Conservation (phyloP, 1,140 invertebrate genomes). For the Eupeodes corollae region DNA sequence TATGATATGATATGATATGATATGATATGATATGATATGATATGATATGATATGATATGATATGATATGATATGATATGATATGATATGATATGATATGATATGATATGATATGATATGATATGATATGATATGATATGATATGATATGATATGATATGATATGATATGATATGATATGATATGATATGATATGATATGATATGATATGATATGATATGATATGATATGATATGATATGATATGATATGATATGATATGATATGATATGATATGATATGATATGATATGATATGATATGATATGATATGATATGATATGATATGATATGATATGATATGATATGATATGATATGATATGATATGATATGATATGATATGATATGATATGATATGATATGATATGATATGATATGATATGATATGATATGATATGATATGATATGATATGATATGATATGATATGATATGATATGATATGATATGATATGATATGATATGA, state of each 20-base stretch:
- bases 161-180: conserved; percentile 4
- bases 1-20: conserved; percentile 3
- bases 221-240: conserved; percentile 6
- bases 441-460: too few relatives aligned
- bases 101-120: conserved; percentile 5
- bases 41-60: neutral
- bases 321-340: conserved; percentile 5
- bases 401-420: too few relatives aligned
- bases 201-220: conserved; percentile 4
- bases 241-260: conserved; percentile 6
- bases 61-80: neutral
- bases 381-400: too few relatives aligned
- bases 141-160: conserved; percentile 7
- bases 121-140: conserved; percentile 5
- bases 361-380: too few relatives aligned
- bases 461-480: too few relatives aligned
- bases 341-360: conserved; percentile 3
- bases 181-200: conserved; percentile 5
- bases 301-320: conserved; percentile 4
- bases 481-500: too few relatives aligned
- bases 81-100: conserved; percentile 1
- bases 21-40: conserved; percentile 3
- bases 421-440: too few relatives aligned
- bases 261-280: conserved; percentile 8
- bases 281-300: conserved; percentile 6